phyloP scores from a whole-genome alignment of 2,797 vertebrate species.

The Arnoldichthys spilopterus region DNA sequence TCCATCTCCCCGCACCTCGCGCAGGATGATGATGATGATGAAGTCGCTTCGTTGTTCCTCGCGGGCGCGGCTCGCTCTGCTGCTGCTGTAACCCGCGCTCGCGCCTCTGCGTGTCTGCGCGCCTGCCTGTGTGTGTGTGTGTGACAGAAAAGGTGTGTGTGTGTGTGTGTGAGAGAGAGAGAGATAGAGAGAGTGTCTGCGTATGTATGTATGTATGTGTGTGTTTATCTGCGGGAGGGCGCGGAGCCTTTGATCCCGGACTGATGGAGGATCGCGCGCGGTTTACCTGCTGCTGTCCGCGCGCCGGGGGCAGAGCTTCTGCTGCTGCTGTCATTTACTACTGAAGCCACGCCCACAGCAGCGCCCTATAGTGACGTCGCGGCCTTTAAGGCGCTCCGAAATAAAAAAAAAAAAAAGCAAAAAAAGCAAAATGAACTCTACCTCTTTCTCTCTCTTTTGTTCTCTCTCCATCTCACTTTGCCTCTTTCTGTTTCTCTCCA shows the following conservation, averaged over 20 bases:
- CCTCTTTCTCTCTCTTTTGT: background rate
- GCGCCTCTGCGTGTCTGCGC: background rate
- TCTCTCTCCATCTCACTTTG: background rate
- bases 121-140: background rate
- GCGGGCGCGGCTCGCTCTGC: constrained; percentile 52
- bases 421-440: too few species aligned
- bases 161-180: background rate
- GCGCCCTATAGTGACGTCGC: constrained; percentile 52
- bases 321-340: constrained; percentile 24
- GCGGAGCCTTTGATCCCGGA: constrained; percentile 13
- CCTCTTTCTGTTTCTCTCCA: background rate
- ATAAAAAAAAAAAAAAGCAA: background rate
- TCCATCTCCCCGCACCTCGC: constrained; percentile 80
- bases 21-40: constrained; percentile 70
- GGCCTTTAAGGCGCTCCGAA: constrained; percentile 33
- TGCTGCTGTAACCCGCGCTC: constrained; percentile 16
- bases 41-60: constrained; percentile 42
- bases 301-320: constrained; percentile 14
- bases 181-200: too few species aligned
- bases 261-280: constrained; percentile 28
- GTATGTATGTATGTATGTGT: background rate
- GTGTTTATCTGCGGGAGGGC: background rate
- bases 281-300: constrained; percentile 43
- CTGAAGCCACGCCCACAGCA: constrained; percentile 39
- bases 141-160: background rate